Evolutionary conservation across 2,797 vertebrate genomes (phyloP).

Genomic region (Chelonia mydas): DNA sequence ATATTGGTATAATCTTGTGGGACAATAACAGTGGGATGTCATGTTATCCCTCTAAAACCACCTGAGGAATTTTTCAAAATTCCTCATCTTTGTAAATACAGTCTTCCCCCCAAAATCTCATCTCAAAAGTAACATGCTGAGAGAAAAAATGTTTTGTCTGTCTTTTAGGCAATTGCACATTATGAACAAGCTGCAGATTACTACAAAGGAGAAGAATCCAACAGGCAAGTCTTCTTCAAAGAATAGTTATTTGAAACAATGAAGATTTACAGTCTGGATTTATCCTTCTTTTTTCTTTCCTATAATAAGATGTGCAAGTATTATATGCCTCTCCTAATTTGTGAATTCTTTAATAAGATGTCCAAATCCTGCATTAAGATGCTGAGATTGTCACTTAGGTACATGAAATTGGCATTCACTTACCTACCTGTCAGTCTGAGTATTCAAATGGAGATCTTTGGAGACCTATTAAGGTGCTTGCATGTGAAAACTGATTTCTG

Average conservation of each 20-base stretch:
- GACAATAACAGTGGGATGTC: accelerated
- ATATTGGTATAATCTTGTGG: accelerated
- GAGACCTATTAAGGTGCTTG: background rate
- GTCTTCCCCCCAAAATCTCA: accelerated
- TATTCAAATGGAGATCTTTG: background rate
- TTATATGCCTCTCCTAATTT: background rate
- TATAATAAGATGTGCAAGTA: background rate
- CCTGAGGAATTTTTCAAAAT: accelerated
- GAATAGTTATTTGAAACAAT: background rate
- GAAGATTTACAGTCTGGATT: background rate
- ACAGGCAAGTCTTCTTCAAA: constrained; percentile 85
- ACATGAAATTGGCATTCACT: background rate
- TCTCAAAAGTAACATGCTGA: background rate
- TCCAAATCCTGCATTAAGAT: background rate
- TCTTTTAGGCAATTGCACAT: constrained; percentile 93
- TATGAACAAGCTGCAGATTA: constrained; percentile 99
- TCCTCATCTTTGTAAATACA: background rate
- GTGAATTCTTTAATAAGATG: background rate
- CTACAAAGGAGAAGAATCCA: constrained; percentile 99
- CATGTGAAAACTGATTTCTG: background rate
- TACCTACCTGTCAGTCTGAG: background rate
- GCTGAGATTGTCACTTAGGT: background rate
- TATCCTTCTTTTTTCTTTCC: background rate
- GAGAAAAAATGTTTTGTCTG: background rate
- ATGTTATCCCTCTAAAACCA: background rate